These are phyloP conservation scores for Choristoneura fumiferana DNA, from an alignment of 1,140 invertebrate genomes.

Conservation along the genomic window DNA sequence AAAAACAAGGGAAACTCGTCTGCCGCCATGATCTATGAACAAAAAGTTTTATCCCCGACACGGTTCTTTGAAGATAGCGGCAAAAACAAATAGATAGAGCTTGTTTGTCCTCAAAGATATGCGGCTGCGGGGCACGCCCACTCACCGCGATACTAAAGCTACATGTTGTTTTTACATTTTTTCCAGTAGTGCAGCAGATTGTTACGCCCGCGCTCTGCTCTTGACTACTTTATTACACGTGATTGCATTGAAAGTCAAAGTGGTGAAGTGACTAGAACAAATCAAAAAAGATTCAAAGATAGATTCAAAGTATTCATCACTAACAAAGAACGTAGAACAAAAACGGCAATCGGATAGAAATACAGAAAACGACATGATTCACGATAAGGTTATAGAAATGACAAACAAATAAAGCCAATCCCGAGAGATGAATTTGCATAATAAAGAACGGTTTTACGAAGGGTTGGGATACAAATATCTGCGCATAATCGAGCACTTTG, in stretches of 20 bases:
- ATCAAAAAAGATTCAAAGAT: no score
- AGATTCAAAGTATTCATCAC: no score
- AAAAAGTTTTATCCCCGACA: conserved; percentile 4
- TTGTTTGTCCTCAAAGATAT: conserved; percentile 1
- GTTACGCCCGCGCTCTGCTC: no score
- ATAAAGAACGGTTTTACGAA: conserved; percentile 44
- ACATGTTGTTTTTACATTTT: no score
- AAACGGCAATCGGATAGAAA: not conserved
- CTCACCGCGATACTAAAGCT: no score
- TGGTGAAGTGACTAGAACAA: no score
- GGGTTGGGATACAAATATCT: conserved; percentile 49
- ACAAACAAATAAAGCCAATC: conserved; percentile 34
- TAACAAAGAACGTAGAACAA: not conserved
- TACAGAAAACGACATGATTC: conserved; percentile 6
- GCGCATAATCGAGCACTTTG: conserved; percentile 46
- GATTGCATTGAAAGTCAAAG: no score
- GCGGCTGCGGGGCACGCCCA: not conserved
- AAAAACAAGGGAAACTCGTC: conserved; percentile 3
- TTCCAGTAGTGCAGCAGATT: no score
- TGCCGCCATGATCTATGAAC: not conserved
- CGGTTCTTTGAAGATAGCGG: conserved; percentile 11
- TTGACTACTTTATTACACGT: no score
- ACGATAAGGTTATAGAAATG: conserved; percentile 17
- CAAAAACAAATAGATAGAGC: conserved; percentile 9
- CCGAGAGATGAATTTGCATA: conserved; percentile 51